phyloP scores from a whole-genome alignment of 2,888 invertebrate genomes.

The Apotomis turbidana region DNA sequence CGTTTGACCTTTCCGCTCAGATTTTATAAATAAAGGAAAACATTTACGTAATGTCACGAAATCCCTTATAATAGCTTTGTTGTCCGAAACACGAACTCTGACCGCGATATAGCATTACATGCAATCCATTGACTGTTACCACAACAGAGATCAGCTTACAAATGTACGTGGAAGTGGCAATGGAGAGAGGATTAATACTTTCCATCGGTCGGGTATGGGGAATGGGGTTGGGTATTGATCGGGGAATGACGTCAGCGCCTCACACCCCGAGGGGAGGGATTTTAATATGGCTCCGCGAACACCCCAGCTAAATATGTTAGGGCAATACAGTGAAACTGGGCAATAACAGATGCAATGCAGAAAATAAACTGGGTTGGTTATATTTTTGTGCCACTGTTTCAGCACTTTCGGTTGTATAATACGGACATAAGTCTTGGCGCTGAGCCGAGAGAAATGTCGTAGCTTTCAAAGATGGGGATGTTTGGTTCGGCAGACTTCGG shows the following conservation, averaged over 20 bases:
- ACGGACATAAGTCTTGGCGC: constrained; percentile 22
- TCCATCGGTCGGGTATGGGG: neutral
- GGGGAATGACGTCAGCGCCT: constrained; percentile 53
- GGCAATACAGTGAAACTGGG: constrained; percentile 29
- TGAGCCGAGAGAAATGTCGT: constrained; percentile 9
- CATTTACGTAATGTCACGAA: constrained; percentile 35
- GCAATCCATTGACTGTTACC: constrained; percentile 26
- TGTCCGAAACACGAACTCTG: constrained; percentile 25
- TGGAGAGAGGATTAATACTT: constrained; percentile 22
- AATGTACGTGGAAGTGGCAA: constrained; percentile 1
- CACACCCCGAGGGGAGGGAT: constrained; percentile 44
- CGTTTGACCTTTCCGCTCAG: constrained; percentile 29
- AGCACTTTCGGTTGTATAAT: constrained; percentile 14
- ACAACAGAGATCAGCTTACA: constrained; percentile 2
- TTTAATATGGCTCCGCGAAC: constrained; percentile 46
- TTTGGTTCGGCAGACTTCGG: neutral
- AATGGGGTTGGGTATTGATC: constrained; percentile 58
- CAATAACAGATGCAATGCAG: constrained; percentile 26
- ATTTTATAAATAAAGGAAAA: constrained; percentile 32
- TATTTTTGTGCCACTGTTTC: constrained; percentile 31
- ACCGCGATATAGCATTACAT: constrained; percentile 16
- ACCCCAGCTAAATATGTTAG: constrained; percentile 43
- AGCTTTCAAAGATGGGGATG: constrained; percentile 7
- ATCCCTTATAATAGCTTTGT: constrained; percentile 28
- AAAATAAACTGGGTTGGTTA: constrained; percentile 29